Evolutionary conservation across 2,113 vertebrate species (phyloP).

Genomic region (Abramis brama): DNA sequence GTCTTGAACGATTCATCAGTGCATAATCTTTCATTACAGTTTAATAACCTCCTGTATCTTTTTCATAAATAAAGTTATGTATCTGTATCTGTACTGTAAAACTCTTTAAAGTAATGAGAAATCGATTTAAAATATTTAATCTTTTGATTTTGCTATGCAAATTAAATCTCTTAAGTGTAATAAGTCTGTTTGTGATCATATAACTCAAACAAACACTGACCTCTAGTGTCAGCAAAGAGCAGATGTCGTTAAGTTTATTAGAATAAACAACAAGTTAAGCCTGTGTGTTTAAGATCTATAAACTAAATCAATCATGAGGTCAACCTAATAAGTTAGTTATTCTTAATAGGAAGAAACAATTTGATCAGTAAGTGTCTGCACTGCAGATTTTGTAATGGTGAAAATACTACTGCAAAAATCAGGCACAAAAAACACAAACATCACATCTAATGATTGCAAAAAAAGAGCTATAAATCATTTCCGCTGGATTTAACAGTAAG

Average conservation of each 20-base stretch:
- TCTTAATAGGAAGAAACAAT: not conserved
- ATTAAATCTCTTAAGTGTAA: not conserved
- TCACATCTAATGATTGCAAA: constrained; percentile 6
- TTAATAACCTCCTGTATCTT: not conserved
- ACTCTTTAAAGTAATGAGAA: not conserved
- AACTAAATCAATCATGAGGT: not conserved
- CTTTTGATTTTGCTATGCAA: not conserved
- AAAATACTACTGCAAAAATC: not conserved
- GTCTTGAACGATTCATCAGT: not conserved
- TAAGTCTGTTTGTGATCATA: not conserved
- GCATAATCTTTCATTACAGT: not conserved
- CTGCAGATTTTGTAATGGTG: not conserved
- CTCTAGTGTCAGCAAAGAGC: not conserved
- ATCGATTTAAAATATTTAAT: not conserved
- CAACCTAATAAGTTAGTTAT: not conserved
- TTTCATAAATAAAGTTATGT: not conserved
- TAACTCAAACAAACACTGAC: not conserved
- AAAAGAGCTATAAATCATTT: not conserved
- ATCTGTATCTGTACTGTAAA: not conserved
- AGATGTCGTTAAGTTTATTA: not conserved
- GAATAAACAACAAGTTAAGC: no score
- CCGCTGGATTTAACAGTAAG: not conserved
- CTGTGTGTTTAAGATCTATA: not conserved
- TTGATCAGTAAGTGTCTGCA: not conserved
- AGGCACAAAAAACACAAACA: not conserved